phyloP scores from a whole-genome alignment of 2,888 invertebrate species.

The Zaprionus bogoriensis region DNA sequence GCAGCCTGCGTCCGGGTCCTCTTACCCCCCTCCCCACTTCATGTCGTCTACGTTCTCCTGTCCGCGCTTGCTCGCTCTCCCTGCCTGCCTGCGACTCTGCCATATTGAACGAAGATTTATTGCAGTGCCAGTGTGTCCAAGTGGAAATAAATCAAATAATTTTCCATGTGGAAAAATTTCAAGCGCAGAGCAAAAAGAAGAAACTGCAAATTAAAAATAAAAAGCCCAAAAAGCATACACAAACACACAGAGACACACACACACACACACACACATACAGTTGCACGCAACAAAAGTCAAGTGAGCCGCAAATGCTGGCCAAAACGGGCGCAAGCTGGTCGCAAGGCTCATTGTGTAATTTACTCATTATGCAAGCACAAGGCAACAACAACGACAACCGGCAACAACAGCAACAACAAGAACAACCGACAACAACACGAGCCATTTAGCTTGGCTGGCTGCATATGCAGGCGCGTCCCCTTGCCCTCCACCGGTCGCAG shows the following conservation, averaged over 20 bases:
- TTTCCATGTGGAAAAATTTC: constrained; percentile 80
- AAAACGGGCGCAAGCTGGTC: constrained; percentile 37
- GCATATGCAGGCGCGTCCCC: constrained; percentile 55
- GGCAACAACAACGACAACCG: constrained; percentile 25
- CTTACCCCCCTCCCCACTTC: neutral
- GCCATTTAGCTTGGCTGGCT: constrained; percentile 44
- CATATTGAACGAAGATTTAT: constrained; percentile 81
- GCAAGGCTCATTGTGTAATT: constrained; percentile 73
- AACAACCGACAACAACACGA: constrained; percentile 13
- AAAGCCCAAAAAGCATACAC: constrained; percentile 29
- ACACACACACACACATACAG: too few species aligned
- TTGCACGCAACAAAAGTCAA: constrained; percentile 58
- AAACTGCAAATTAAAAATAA: constrained; percentile 57
- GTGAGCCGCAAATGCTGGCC: constrained; percentile 49
- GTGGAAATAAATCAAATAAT: constrained; percentile 81
- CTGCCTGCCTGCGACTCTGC: constrained; percentile 51
- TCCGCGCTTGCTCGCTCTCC: constrained; percentile 21
- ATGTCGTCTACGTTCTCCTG: neutral
- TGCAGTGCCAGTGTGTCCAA: constrained; percentile 80
- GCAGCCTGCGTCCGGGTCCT: constrained; percentile 10
- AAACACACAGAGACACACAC: too few species aligned
- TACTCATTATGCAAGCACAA: constrained; percentile 75
- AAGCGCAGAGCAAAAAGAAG: constrained; percentile 35
- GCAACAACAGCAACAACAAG: constrained; percentile 27
- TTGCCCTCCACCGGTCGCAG: neutral